These are phyloP conservation scores for Tiphia femorata DNA, from an alignment of 2,888 invertebrate species.

Conservation along the genomic window DNA sequence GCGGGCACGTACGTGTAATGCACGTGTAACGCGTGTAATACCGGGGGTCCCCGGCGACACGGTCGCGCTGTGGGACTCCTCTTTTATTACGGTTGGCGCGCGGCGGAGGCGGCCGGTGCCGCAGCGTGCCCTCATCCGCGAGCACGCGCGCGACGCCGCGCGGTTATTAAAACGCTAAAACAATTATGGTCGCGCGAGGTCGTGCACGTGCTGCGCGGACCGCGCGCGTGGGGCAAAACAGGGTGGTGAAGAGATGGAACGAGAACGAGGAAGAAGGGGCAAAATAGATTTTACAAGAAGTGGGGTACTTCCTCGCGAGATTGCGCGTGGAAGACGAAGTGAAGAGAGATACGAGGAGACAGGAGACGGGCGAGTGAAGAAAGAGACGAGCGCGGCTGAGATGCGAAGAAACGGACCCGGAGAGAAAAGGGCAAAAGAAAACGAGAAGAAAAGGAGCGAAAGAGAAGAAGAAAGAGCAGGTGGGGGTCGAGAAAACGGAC, in stretches of 20 bases:
- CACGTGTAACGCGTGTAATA: too few relatives aligned
- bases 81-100: too few relatives aligned
- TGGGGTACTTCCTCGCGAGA: too few relatives aligned
- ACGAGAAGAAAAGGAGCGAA: not conserved
- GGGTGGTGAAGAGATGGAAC: constrained; percentile 1
- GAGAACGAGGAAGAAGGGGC: not conserved
- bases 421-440: not conserved
- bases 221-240: constrained; percentile 21
- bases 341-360: not conserved
- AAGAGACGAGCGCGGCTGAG: too few relatives aligned
- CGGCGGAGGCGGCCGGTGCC: constrained; percentile 25
- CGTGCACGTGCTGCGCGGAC: too few relatives aligned
- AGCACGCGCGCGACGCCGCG: constrained; percentile 59
- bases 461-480: not conserved
- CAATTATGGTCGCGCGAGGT: constrained; percentile 54
- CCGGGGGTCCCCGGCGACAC: too few relatives aligned
- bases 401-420: not conserved
- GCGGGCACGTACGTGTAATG: too few relatives aligned
- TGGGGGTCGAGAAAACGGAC: not conserved
- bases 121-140: too few relatives aligned
- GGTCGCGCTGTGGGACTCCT: too few relatives aligned
- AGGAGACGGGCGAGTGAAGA: too few relatives aligned
- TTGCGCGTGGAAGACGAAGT: too few relatives aligned
- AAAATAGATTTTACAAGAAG: too few relatives aligned
- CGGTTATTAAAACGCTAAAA: constrained; percentile 65